Evolutionary conservation across 2,113 vertebrate genomes (phyloP).

Genomic region (Asarcornis scutulata): DNA sequence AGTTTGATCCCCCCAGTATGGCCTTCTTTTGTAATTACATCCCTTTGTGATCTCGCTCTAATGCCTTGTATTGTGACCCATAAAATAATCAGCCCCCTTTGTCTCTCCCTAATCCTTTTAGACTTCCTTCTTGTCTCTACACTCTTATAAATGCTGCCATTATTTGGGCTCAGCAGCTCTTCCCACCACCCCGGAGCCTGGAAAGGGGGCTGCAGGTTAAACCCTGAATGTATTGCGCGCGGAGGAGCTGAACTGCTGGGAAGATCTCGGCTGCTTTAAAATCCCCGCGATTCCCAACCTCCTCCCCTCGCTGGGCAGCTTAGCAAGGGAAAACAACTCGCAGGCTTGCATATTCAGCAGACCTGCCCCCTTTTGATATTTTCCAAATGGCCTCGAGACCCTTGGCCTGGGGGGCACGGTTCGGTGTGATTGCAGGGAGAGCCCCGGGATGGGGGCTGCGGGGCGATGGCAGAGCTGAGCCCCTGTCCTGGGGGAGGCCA

Average conservation of each 20-base stretch:
- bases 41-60: constrained; percentile 74
- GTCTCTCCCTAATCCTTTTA: constrained; percentile 76
- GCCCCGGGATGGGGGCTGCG: background rate
- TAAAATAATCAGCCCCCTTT: constrained; percentile 75
- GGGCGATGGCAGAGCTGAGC: background rate
- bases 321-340: background rate
- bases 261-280: constrained; percentile 46
- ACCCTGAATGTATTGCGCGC: constrained; percentile 56
- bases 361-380: background rate
- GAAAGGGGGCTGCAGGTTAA: constrained; percentile 67
- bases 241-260: constrained; percentile 27
- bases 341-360: background rate
- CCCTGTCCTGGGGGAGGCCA: background rate
- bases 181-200: constrained; percentile 67
- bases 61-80: constrained; percentile 78
- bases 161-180: constrained; percentile 73
- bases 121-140: constrained; percentile 73
- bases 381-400: background rate
- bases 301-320: background rate
- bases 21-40: constrained; percentile 77
- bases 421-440: background rate
- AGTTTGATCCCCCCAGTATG: constrained; percentile 68
- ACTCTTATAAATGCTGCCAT: constrained; percentile 72
- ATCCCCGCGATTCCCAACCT: background rate
- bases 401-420: background rate